phyloP scores from a whole-genome alignment of 2,113 vertebrate genomes.

The Macaca nemestrina region DNA sequence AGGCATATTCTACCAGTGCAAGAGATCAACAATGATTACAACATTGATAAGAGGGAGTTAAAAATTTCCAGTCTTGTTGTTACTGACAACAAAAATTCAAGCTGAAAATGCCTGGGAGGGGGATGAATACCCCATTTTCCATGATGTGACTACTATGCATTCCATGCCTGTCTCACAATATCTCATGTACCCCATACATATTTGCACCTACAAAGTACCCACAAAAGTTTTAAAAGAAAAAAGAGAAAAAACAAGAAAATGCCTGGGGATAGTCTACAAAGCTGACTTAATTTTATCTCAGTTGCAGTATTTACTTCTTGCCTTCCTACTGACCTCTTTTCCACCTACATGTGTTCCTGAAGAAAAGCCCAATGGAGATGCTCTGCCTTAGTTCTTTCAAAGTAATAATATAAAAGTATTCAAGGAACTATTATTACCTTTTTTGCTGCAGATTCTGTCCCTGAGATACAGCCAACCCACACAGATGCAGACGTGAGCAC shows the following conservation, averaged over 20 bases:
- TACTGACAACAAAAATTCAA: background rate
- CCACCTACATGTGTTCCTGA: background rate
- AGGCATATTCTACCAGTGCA: background rate
- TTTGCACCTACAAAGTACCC: no score
- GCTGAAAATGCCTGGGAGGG: background rate
- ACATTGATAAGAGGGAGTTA: background rate
- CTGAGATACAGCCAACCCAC: background rate
- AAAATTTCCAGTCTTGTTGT: background rate
- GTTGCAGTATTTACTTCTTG: background rate
- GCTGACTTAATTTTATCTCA: background rate
- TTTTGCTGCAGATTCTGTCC: background rate
- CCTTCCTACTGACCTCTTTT: background rate
- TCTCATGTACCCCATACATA: no score
- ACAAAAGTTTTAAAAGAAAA: no score
- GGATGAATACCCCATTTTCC: no score
- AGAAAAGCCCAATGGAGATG: background rate
- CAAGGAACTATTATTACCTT: background rate
- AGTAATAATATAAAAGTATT: background rate
- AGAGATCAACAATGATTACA: background rate
- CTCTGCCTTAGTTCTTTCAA: constrained; percentile 3
- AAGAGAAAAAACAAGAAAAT: background rate
- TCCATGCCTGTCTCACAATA: no score
- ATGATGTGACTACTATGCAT: no score
- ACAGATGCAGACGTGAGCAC: background rate
- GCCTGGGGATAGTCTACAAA: background rate